phyloP scores from a whole-genome alignment of 1,140 invertebrate genomes.

The Psilanteris sp. region DNA sequence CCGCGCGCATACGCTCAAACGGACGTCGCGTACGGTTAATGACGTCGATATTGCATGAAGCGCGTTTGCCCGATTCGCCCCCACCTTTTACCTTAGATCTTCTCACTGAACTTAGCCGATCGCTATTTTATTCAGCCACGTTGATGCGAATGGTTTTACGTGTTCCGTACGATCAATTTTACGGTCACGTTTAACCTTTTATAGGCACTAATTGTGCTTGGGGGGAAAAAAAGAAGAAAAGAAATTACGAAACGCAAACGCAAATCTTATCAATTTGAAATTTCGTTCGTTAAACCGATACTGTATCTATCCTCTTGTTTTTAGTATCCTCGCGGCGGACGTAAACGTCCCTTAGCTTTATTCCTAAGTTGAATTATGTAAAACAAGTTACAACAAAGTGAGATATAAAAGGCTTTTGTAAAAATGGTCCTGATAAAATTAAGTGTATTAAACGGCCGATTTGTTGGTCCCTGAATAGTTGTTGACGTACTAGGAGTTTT shows the following conservation, averaged over 20 bases:
- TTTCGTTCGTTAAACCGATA: slow-evolving; percentile 51
- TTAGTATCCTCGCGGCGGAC: slow-evolving; percentile 14
- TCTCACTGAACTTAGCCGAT: slow-evolving; percentile 15
- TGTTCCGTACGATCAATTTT: slow-evolving; percentile 38
- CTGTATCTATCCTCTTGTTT: slow-evolving; percentile 22
- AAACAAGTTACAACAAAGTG: slow-evolving; percentile 29
- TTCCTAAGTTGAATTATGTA: slow-evolving; percentile 43
- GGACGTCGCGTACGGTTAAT: slow-evolving; percentile 45
- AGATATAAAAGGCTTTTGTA: slow-evolving; percentile 19
- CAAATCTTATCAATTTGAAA: slow-evolving; percentile 35
- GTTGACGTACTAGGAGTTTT: too few species aligned
- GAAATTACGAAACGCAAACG: slow-evolving; percentile 5
- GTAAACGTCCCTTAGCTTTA: slow-evolving; percentile 12
- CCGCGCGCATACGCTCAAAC: slow-evolving; percentile 33
- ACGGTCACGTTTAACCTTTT: slow-evolving; percentile 41
- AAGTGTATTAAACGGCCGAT: slow-evolving; percentile 15
- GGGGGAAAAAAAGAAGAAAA: slow-evolving; percentile 2
- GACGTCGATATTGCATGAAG: slow-evolving; percentile 68
- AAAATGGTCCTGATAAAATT: slow-evolving; percentile 21
- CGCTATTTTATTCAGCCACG: slow-evolving; percentile 45
- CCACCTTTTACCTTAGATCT: background rate
- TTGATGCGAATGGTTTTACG: slow-evolving; percentile 30
- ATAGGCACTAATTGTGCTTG: slow-evolving; percentile 47
- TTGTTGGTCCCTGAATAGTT: slow-evolving; percentile 1
- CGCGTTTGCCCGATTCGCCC: too few species aligned